These are phyloP conservation scores for Diplosoma virens DNA, from an alignment of 23 tunicate species.

Conservation along the genomic window DNA sequence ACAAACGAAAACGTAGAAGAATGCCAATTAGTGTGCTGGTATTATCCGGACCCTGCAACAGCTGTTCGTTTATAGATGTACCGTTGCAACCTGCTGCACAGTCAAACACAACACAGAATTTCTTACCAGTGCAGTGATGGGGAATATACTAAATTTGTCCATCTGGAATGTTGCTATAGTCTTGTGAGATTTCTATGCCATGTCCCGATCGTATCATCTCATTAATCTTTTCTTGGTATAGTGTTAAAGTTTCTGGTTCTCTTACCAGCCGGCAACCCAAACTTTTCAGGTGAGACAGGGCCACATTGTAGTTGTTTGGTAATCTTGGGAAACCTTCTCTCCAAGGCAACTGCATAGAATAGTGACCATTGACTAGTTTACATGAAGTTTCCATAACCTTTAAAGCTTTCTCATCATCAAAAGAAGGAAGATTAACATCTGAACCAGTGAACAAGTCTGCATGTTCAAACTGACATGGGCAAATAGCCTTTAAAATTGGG, in stretches of 20 bases:
- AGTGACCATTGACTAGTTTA: neutral
- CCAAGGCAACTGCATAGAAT: neutral
- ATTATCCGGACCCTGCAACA: constrained; percentile 38
- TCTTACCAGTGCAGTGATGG: constrained; percentile 25
- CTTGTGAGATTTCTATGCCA: neutral
- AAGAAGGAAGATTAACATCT: neutral
- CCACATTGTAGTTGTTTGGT: constrained; percentile 18
- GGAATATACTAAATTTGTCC: constrained; percentile 7
- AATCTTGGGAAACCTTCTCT: neutral
- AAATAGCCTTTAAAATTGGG: neutral
- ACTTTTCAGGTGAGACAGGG: neutral
- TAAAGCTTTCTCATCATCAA: neutral
- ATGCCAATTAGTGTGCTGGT: too few relatives aligned
- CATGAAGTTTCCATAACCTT: neutral
- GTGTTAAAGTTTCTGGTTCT: neutral
- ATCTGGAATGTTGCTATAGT: neutral
- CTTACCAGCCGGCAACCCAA: neutral
- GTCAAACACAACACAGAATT: constrained; percentile 27
- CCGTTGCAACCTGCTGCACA: constrained; percentile 7
- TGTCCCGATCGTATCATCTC: neutral
- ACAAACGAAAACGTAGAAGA: too few relatives aligned
- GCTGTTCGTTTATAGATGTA: constrained; percentile 13
- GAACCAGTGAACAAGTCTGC: neutral
- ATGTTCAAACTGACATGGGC: constrained; percentile 4
- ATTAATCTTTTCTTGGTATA: neutral